Percentiles rank a stretch among this genome's conserved stretches.
Evolutionary conservation across 2,888 invertebrate genomes (phyloP).

Genomic region (Melanostoma mellinum): DNA sequence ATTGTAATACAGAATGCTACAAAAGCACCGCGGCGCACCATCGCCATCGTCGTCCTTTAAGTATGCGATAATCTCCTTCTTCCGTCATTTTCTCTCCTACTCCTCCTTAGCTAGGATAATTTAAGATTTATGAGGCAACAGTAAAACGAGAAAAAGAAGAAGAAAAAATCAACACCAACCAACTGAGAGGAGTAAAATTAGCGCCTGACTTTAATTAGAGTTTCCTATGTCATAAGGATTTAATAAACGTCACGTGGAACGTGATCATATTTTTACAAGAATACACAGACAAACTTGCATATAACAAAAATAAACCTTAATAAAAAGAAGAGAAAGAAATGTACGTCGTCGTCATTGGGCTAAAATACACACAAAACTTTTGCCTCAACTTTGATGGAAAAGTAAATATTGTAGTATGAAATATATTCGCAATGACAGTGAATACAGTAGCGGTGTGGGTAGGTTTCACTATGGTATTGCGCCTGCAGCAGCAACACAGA

Average conservation of each 20-base stretch:
- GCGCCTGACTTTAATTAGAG: conserved; percentile 66
- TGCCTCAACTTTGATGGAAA: conserved; percentile 69
- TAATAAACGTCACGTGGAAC: conserved; percentile 59
- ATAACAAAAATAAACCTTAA: conserved; percentile 21
- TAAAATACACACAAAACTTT: conserved; percentile 60
- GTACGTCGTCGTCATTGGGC: conserved; percentile 15
- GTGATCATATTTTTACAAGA: conserved; percentile 54
- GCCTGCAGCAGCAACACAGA: conserved; percentile 48
- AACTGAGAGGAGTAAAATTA: conserved; percentile 47
- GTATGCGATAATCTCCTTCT: conserved; percentile 39
- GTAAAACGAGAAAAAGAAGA: conserved; percentile 22
- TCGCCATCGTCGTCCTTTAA: conserved; percentile 26
- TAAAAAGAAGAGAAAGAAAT: conserved; percentile 21
- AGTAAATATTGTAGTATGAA: conserved; percentile 69
- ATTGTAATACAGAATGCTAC: conserved; percentile 7
- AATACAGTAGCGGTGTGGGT: not conserved
- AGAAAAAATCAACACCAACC: conserved; percentile 10
- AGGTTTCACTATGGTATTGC: conserved; percentile 12
- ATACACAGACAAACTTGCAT: conserved; percentile 6
- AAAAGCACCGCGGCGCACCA: conserved; percentile 3
- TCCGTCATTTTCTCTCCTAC: not conserved
- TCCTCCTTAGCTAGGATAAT: conserved; percentile 29
- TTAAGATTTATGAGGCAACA: conserved; percentile 64
- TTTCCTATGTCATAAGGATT: conserved; percentile 56
- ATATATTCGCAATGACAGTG: conserved; percentile 62